These are phyloP conservation scores for Lochmaea capreae DNA, from an alignment of 2,888 invertebrate species.

Conservation along the genomic window DNA sequence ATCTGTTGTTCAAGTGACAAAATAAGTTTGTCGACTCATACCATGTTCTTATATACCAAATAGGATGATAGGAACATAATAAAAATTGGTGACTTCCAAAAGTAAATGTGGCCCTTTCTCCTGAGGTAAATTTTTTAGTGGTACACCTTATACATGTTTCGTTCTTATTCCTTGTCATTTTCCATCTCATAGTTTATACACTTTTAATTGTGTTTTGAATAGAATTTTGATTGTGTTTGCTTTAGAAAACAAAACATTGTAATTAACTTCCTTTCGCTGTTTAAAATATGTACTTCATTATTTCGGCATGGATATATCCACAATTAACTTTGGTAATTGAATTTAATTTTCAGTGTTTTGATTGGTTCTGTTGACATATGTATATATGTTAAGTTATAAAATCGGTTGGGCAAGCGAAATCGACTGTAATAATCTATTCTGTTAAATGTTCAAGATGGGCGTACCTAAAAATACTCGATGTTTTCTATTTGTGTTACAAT, in stretches of 20 bases:
- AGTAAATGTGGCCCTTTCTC: too few relatives aligned
- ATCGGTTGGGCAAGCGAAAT: background rate
- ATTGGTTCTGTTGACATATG: background rate
- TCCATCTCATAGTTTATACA: constrained; percentile 7
- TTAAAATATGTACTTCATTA: background rate
- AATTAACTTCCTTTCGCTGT: background rate
- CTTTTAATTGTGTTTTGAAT: constrained; percentile 12
- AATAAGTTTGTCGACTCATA: too few relatives aligned
- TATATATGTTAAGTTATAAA: background rate
- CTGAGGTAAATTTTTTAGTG: too few relatives aligned
- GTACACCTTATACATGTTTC: background rate
- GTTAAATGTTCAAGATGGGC: background rate
- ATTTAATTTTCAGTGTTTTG: background rate
- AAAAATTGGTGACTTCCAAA: too few relatives aligned
- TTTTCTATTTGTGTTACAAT: background rate
- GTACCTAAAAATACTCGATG: background rate
- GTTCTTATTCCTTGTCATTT: background rate
- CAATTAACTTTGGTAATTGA: background rate
- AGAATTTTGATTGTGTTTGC: constrained; percentile 1
- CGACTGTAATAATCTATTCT: background rate
- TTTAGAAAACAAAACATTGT: constrained; percentile 6
- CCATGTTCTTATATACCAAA: too few relatives aligned
- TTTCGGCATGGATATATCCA: background rate
- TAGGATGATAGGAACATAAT: too few relatives aligned
- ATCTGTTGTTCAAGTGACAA: too few relatives aligned